A percentile compares a stretch with the other conserved stretches of the same genome.
phyloP scores from a whole-genome alignment of 2,113 vertebrate species.

The Chloroceryle aenea region DNA sequence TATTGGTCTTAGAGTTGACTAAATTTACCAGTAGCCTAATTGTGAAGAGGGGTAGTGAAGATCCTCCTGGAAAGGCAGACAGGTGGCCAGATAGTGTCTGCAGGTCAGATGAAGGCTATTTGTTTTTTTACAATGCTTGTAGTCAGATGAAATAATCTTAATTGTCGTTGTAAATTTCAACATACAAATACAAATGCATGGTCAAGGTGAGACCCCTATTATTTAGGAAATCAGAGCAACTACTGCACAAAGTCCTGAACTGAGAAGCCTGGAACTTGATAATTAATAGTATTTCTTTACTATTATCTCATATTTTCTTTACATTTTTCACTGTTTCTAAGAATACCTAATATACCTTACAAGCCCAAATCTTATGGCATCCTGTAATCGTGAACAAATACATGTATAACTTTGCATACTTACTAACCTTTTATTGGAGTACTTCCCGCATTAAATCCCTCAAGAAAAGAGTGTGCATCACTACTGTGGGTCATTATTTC shows the following conservation, averaged over 20 bases:
- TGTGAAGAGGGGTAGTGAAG: neutral
- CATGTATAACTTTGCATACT: neutral
- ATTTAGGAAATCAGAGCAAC: neutral
- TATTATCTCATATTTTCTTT: neutral
- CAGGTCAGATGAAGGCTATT: neutral
- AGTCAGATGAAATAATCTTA: neutral
- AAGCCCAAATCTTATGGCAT: neutral
- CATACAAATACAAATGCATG: neutral
- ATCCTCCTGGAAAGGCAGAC: neutral
- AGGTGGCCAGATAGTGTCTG: neutral
- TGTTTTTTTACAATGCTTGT: neutral
- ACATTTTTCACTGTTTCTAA: neutral
- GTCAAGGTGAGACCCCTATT: neutral
- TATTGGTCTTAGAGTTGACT: neutral
- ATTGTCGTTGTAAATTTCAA: neutral
- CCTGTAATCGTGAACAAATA: neutral
- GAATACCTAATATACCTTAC: neutral
- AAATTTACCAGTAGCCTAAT: neutral
- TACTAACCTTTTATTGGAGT: neutral
- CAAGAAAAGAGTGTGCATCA: neutral
- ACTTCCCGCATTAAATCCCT: neutral
- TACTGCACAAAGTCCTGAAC: neutral
- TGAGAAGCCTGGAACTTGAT: neutral
- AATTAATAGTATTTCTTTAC: neutral
- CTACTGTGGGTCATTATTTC: neutral